These are phyloP conservation scores for Synodontis membranacea DNA, from an alignment of 2,113 vertebrate species.

Conservation along the genomic window DNA sequence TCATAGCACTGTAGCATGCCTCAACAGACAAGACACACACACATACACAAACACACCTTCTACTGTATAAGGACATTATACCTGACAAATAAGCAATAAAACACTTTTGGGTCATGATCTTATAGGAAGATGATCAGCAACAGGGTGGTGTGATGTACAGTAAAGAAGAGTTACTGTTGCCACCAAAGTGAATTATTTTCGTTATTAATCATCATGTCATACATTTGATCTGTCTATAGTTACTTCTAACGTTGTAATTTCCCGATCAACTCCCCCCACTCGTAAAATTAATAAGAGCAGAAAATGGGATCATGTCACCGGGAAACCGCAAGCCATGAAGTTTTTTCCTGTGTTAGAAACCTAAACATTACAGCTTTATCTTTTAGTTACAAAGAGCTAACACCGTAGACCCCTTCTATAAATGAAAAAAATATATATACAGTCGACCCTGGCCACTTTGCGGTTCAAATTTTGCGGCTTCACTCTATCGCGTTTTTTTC, in stretches of 20 bases:
- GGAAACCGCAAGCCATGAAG: neutral
- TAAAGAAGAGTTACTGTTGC: neutral
- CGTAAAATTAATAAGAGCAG: neutral
- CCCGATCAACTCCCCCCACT: neutral
- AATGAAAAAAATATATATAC: neutral
- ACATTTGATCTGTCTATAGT: neutral
- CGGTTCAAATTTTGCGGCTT: too few species aligned
- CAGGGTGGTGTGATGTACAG: neutral
- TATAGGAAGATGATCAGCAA: neutral
- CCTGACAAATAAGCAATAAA: constrained; percentile 4
- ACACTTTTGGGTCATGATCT: neutral
- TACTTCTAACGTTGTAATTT: neutral
- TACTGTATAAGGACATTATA: neutral
- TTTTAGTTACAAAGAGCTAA: neutral
- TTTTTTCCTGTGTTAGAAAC: neutral
- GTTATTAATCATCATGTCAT: neutral
- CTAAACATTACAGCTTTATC: neutral
- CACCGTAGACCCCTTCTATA: neutral
- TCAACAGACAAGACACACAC: constrained; percentile 29
- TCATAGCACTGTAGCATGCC: constrained; percentile 39
- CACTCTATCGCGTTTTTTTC: too few species aligned
- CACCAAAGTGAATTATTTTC: neutral
- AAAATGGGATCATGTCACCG: neutral
- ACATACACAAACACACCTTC: neutral
- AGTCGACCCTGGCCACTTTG: too few species aligned